Base-by-base conservation (phyloP, 2,888 invertebrate genomes). In the Volucella zonaria region DNA sequence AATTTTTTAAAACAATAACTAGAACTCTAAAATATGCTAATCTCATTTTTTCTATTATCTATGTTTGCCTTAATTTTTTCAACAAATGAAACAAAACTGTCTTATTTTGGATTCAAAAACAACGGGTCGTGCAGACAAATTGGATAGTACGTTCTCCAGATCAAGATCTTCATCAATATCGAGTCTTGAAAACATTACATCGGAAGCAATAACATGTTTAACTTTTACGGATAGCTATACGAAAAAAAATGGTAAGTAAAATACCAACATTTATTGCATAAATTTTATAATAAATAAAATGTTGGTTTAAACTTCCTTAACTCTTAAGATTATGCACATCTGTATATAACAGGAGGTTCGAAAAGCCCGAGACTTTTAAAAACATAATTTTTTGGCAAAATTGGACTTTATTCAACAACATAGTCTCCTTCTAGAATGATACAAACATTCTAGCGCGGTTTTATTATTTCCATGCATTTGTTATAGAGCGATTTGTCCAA, bases 141-240 rank as follows among this genome's bases (percentile, higher is more conserved):
- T 97, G 94, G 98, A 98, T 94, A 97, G 96, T 92, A 96, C 97
- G 89, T 98, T 98, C 94, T 98, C 98, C 90, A 95, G 98, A 92
- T 99, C 98, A 88, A 95, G 98, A 90, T 98, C 98, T 92, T 98
- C 98, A 92, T 98, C 97, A 93, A 98, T 98, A 96, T 98, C 98
- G 90, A 98, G 98, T 92, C 94, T 99, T 91, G 98, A 99, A 93
- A 98, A 98, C 94, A 97, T 98, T 93, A 96, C 96, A 90, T 96
- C 97, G 89, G 99, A 99, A 93, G 96, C 98, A 91, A 96, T 99
- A 90, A 97, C 97, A 93, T 97, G 97, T 93, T 95, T 99, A 93
- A 96, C 96, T 89, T 99, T 99, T 93, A 97, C 97, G 88, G 99
- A 99, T 93, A 97, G 98, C 88, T 98, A 96, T 93, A 96, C 97